Conservation (phyloP, 2,113 vertebrate genomes). For the Solenodon paradoxus region DNA sequence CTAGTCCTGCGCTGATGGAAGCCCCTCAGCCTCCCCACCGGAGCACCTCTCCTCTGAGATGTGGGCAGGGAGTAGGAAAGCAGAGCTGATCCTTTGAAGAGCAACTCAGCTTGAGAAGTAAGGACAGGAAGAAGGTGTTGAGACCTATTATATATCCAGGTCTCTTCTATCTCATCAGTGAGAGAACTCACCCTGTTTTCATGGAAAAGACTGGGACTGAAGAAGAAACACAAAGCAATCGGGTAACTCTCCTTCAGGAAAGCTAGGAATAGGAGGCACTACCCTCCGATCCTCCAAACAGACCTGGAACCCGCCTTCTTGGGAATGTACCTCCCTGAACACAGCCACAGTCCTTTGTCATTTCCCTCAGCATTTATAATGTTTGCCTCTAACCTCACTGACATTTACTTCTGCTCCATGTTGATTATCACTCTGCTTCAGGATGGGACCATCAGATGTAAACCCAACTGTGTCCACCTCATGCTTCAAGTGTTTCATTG, state of each 20-base stretch:
- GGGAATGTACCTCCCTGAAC: neutral
- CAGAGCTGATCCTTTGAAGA: neutral
- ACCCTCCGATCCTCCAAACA: neutral
- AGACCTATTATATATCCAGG: neutral
- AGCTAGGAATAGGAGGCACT: neutral
- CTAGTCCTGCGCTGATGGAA: neutral
- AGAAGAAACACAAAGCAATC: neutral
- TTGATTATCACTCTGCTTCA: neutral
- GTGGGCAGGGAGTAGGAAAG: neutral
- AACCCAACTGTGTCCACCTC: neutral
- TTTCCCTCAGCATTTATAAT: neutral
- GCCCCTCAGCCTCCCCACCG: neutral
- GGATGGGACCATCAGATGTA: neutral
- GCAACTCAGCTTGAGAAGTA: neutral
- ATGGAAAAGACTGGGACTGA: neutral
- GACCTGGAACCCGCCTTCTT: neutral
- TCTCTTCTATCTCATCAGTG: neutral
- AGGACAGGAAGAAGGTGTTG: neutral
- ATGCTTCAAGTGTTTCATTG: neutral
- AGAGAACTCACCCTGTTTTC: neutral
- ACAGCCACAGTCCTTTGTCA: accelerated
- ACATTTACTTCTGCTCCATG: neutral
- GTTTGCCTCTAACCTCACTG: neutral
- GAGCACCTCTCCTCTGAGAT: neutral
- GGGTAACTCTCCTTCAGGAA: neutral